A percentile compares a stretch with the other conserved stretches of the same genome.
Evolutionary conservation across 2,113 vertebrate species (phyloP).

Genomic region (Tyto alba): DNA sequence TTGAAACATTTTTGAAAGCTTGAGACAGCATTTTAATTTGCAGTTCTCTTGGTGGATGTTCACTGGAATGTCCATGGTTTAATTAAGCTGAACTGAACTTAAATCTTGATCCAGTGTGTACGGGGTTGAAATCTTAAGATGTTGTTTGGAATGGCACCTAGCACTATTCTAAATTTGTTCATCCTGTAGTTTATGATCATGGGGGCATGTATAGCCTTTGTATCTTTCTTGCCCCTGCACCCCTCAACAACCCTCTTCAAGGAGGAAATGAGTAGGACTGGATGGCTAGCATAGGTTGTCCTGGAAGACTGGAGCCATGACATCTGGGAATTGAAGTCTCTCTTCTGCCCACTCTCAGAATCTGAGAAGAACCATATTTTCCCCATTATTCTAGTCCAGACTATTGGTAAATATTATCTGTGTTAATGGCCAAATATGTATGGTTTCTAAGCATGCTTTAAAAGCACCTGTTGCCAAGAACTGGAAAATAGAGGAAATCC

Average conservation of each 20-base stretch:
- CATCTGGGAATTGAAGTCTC: not conserved
- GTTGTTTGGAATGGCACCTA: not conserved
- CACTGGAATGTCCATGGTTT: not conserved
- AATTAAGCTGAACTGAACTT: not conserved
- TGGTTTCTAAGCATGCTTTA: not conserved
- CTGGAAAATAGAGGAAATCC: not conserved
- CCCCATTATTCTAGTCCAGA: not conserved
- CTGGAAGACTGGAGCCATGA: not conserved
- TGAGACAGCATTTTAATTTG: not conserved
- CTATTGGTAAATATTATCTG: not conserved
- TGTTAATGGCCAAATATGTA: not conserved
- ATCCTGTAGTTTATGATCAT: not conserved
- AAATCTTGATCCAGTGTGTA: not conserved
- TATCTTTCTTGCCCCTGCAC: not conserved
- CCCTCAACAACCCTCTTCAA: not conserved
- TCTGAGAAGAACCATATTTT: not conserved
- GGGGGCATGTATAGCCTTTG: not conserved
- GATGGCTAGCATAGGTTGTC: not conserved
- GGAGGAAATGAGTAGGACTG: not conserved
- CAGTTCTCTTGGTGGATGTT: not conserved
- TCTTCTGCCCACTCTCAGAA: not conserved
- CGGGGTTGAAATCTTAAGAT: not conserved
- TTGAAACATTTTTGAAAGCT: not conserved
- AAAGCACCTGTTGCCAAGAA: not conserved
- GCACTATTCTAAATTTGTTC: not conserved